A percentile compares a stretch with the other conserved stretches of the same genome.
These are phyloP conservation scores for Solea solea DNA, from an alignment of 2,113 vertebrate species.

Conservation along the genomic window DNA sequence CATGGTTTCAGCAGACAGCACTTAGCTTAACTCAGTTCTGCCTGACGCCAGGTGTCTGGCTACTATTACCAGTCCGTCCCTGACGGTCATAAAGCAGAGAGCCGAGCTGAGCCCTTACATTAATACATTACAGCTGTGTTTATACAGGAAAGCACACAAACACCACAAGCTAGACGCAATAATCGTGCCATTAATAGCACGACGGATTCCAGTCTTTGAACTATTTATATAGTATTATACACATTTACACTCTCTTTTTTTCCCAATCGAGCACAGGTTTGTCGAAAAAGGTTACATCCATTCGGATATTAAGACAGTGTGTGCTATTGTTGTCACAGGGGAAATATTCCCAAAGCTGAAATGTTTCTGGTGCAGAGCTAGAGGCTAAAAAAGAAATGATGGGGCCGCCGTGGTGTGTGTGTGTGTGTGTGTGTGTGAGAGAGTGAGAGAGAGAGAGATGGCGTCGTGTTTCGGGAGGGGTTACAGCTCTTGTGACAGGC, in stretches of 20 bases:
- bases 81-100: slow-evolving; percentile 49
- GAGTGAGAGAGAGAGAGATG: slow-evolving; percentile 4
- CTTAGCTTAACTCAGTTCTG: slow-evolving; percentile 72
- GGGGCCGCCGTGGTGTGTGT: slow-evolving; percentile 14
- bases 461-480: slow-evolving; percentile 67
- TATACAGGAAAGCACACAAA: slow-evolving; percentile 18
- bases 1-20: slow-evolving; percentile 66
- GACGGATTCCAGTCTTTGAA: slow-evolving; percentile 11
- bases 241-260: slow-evolving; percentile 12
- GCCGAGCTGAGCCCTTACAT: slow-evolving; percentile 21
- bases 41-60: slow-evolving; percentile 69
- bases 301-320: slow-evolving; percentile 34
- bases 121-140: slow-evolving; percentile 34
- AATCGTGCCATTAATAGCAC: slow-evolving; percentile 32
- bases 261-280: not conserved
- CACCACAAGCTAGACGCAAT: slow-evolving; percentile 23
- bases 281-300: slow-evolving; percentile 15
- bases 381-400: slow-evolving; percentile 57
- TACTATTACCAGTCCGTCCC: slow-evolving; percentile 53
- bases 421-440: slow-evolving; percentile 3
- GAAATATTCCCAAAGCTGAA: slow-evolving; percentile 49
- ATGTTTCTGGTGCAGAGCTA: slow-evolving; percentile 54
- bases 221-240: slow-evolving; percentile 28
- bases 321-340: slow-evolving; percentile 40
- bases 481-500: slow-evolving; percentile 64